phyloP scores from a whole-genome alignment of 2,113 vertebrate genomes.

The Haemorhous mexicanus region DNA sequence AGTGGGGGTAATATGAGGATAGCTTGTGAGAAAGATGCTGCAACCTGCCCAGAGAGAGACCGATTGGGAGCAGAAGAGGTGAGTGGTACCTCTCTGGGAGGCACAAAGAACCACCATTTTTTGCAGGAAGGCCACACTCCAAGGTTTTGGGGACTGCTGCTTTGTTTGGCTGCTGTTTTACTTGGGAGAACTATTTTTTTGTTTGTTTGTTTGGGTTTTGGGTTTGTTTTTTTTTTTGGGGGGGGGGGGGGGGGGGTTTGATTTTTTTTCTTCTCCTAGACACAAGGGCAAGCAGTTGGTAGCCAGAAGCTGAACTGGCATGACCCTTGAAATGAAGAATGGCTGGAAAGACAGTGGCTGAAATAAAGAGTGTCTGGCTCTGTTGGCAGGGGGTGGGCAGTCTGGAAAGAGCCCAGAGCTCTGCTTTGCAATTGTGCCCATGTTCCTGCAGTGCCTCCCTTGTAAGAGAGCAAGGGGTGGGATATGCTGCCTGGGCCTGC shows the following conservation, averaged over 20 bases:
- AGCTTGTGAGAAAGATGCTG: neutral
- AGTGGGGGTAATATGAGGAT: neutral
- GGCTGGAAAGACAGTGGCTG: neutral
- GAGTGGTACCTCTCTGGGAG: neutral
- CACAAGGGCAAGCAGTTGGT: neutral
- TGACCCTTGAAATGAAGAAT: neutral
- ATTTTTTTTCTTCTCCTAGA: neutral
- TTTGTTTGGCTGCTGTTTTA: neutral
- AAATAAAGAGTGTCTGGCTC: neutral
- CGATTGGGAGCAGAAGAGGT: neutral
- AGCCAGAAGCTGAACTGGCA: neutral
- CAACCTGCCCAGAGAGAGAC: neutral
- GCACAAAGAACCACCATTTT: neutral
- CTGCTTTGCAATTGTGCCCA: neutral
- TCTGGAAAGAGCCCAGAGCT: neutral
- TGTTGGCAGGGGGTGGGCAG: neutral
- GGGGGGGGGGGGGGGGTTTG: too few relatives aligned
- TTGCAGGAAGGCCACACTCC: neutral
- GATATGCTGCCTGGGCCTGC: accelerated
- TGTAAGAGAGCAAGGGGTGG: accelerated
- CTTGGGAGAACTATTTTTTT: neutral
- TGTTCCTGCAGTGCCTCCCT: too few relatives aligned
- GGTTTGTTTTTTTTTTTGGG: neutral
- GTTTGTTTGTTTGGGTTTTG: too few relatives aligned
- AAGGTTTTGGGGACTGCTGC: neutral